A percentile compares a stretch with the other conserved stretches of the same genome.
Conservation (phyloP, 1,140 invertebrate genomes). For the Saccostrea glomerata region DNA sequence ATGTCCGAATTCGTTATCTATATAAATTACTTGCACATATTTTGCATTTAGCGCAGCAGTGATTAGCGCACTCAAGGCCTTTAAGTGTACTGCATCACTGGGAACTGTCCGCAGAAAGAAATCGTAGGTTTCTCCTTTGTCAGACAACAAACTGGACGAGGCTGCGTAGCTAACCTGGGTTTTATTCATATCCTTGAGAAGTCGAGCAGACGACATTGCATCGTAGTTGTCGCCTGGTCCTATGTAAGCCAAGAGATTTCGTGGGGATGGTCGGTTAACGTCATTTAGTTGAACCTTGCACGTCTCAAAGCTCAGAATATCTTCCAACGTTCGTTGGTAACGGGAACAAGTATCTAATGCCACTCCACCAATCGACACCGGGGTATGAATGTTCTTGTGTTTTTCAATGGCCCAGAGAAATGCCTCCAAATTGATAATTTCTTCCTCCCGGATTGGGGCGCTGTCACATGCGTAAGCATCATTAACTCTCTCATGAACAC, state of each 20-base stretch:
- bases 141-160: conserved; percentile 56
- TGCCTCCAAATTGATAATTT: conserved; percentile 68
- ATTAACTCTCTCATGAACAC: conserved; percentile 60
- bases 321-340: conserved; percentile 63
- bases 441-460: conserved; percentile 48
- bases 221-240: conserved; percentile 62
- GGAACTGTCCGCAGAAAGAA: conserved; percentile 68
- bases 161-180: conserved; percentile 64
- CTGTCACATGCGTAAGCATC: conserved; percentile 60
- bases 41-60: conserved; percentile 41
- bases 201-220: conserved; percentile 54
- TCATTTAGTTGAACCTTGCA: conserved; percentile 58
- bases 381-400: conserved; percentile 36
- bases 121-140: conserved; percentile 48
- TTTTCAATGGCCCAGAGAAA: conserved; percentile 72
- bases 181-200: conserved; percentile 63
- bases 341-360: conserved; percentile 68
- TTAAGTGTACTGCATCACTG: conserved; percentile 55
- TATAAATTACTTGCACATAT: conserved; percentile 62
- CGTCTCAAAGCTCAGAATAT: conserved; percentile 66
- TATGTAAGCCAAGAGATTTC: conserved; percentile 65
- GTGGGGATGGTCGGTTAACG: conserved; percentile 54
- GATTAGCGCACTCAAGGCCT: conserved; percentile 57
- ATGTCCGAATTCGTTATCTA: conserved; percentile 62
- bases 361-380: conserved; percentile 66